Base-by-base conservation (phyloP, 2,888 invertebrate genomes). In the Acanthococcus lagerstroemiae region DNA sequence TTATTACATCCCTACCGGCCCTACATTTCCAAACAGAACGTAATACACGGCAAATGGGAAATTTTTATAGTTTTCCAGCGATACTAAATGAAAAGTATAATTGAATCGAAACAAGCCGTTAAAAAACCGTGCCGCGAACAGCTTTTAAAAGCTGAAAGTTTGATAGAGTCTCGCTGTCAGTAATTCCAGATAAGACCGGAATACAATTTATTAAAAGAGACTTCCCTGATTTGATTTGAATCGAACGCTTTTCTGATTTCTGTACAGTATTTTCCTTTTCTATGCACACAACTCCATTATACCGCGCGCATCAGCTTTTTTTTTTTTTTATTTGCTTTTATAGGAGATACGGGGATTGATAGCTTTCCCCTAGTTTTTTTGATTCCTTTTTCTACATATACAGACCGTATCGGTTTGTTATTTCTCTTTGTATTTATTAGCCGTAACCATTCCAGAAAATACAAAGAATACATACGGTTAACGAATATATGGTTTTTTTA, bases 181-280 rank as follows among this genome's bases (percentile, higher is more conserved):
- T 61, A 61, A 61, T 61, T 61, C 61, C 50, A 52, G 61, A 61
- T 52, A 52, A 61, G 52, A 61, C 61, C 50, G 27, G 60, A 61
- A 61, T 61, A 50, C 61, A 61, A 50, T 61, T 61, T 61, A 61
- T 61, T 61, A 61, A 61, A 61, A 50, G 52, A 61, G 61, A 61
- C 50, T 61, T 61, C 52, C 50, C 30, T 61, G 61, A 61, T 61
- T 61, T 22, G 52, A 61, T 61, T 61, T 61, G 52, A 61, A 61
- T 52, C 52, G 61, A 61, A 61, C 61, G 61, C 52, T 61, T 61
- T 61, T 61, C 61, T 61, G 61, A 61, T 52, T 61, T 61, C 61
- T 61, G 61, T 61, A 21, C 30, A 61, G 30, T 52, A 61, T 61
- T 61, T 61, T 52, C 30, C 24, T 61, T 60, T 61, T 24, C 2